Evolutionary conservation across 1,140 invertebrate genomes (phyloP), one percentile per base, ranked within the genome.

Genomic region (Parasteatoda tepidariorum): DNA sequence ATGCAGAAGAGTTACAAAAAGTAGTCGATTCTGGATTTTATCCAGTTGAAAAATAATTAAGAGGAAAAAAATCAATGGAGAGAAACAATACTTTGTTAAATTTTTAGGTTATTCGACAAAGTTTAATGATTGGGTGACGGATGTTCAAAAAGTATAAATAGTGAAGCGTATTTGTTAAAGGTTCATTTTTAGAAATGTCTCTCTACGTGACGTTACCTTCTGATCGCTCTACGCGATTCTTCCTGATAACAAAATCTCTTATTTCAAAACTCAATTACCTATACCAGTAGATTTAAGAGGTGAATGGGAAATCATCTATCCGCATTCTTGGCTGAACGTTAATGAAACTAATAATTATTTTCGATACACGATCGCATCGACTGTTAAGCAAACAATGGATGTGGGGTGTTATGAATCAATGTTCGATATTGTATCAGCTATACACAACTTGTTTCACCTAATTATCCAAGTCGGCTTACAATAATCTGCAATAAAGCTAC

Each of bases 221-320:
- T 33, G 55, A 73, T 59, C 57, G 70, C 4, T 59, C 70, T 38
- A 6, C 59, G 54, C 6, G 24, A 28, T 73, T 26, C 59, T 59
- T 73, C 70, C 70, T 2, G 30, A 57, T 33, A 59, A 59, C n/a
- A 73, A 73, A 34, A 57, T 59, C 13, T 73, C 54, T 54, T 26
- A 28, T 59, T 73, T 73, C n/a, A 31, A n/a, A 11, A 71, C 41
- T 55, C 68, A 57, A 33, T 18, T 71, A 0, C 68, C 68, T 30
- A 30, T 6, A 4, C 18, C 28, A 9, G 9, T 59, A n/a, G 9
- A 26, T 18, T 73, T 59, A 22, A 26, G 26, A 26, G 67, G 67
- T 26, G 33, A 54, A 18, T 73, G 70, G 70, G 54, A 59, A 59
- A 33, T 73, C 13, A 34, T 73, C 34, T 73, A 73, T 24, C 70